These are phyloP conservation scores for Gambelia wislizenii DNA, from an alignment of 2,797 vertebrate genomes.

Conservation along the genomic window DNA sequence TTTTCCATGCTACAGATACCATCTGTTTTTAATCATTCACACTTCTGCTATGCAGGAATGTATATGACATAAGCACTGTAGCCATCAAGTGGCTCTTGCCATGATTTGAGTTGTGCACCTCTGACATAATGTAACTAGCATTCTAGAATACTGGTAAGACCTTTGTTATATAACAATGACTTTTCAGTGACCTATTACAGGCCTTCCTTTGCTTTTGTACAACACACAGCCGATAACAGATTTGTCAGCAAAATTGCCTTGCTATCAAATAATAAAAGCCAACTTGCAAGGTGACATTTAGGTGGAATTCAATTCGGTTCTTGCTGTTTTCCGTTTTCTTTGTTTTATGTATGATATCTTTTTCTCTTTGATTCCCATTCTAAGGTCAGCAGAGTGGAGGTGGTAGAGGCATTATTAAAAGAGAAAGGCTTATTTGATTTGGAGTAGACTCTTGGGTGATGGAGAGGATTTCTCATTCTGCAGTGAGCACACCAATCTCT, in stretches of 20 bases:
- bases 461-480: conserved; percentile 48
- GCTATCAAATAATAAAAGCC: conserved; percentile 66
- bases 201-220: conserved; percentile 38
- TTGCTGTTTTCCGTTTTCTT: conserved; percentile 51
- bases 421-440: conserved; percentile 63
- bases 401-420: conserved; percentile 57
- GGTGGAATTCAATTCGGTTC: conserved; percentile 65
- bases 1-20: not conserved
- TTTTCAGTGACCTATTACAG: conserved; percentile 44
- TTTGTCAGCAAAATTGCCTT: conserved; percentile 62
- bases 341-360: conserved; percentile 65
- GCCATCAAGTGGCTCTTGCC: not conserved
- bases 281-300: conserved; percentile 69
- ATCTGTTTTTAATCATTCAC: not conserved
- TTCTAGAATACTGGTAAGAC: conserved; percentile 26
- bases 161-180: conserved; percentile 35
- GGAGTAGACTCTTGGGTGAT: conserved; percentile 21
- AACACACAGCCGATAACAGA: conserved; percentile 39
- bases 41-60: not conserved
- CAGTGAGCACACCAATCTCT: conserved; percentile 33
- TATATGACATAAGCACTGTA: not conserved
- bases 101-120: not conserved
- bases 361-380: conserved; percentile 56
- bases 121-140: conserved; percentile 34
- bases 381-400: conserved; percentile 46